Base-by-base conservation (phyloP, 2,888 invertebrate genomes). In the Troilus luridus region DNA sequence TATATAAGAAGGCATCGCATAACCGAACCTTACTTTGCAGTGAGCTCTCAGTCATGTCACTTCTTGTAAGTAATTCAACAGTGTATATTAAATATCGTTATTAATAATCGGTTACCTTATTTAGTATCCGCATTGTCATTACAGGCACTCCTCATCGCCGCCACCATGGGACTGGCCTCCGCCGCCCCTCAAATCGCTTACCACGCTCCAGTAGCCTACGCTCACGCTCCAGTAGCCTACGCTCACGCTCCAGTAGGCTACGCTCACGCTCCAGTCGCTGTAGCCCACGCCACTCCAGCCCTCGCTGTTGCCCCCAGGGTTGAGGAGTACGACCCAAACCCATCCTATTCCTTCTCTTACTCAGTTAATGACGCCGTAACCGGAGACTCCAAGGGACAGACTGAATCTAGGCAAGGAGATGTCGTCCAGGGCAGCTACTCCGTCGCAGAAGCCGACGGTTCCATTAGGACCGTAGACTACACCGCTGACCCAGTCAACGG, bases 191-290 rank as follows among this genome's bases (percentile, higher is more conserved):
- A 77, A 41, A 0, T 58, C 93, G 94, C 3, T 14, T 58, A 58
- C 24, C 62, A 88, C 24, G 62, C 88, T 14, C 88, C 88, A 19
- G 64, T 27, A 60, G 54, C 64, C 41, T 41, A 41, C 0, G 88
- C 88, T 0, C 88, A 88, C 41, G 62, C 88, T 14, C 88, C 88
- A 27, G 64, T 60, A 60, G 64, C 64, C 41, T 41, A 41, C 0
- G 88, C 88, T 6, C 88, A 88, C 41, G 88, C 88, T 62, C 60
- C 88, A 88, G 88, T 62, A n/a, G n/a, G 24, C 90, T 91, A 77
- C 94, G 64, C 64, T n/a, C 90, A 90, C 58, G 90, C 90, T 77
- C 90, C 90, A 41, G 54, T 90, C 21, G 90, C 81, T 81, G 77
- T 59, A 12, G 90, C 77, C 17, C 77, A 72, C 59, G 27, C 77